Evolutionary conservation across 2,797 vertebrate species (phyloP).

Genomic region (Morus bassanus): DNA sequence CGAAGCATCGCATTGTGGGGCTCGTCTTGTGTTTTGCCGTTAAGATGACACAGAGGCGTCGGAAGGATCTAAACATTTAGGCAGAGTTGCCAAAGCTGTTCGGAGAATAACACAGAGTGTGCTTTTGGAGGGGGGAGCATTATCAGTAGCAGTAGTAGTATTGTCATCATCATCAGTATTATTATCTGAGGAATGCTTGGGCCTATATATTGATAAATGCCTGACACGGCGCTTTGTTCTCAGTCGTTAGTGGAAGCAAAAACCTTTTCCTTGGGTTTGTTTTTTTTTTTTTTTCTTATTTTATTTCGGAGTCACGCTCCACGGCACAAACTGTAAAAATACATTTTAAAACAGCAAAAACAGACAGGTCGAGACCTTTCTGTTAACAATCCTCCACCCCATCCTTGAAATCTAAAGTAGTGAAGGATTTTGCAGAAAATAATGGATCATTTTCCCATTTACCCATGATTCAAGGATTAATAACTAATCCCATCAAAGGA

Average conservation of each 20-base stretch:
- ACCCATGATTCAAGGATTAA: constrained; percentile 79
- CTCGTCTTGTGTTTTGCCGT: background rate
- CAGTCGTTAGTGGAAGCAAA: background rate
- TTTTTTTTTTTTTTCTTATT: too few species aligned
- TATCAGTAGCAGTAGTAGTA: too few species aligned
- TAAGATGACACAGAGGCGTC: fast-evolving
- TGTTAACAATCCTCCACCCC: background rate
- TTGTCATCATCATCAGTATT: too few species aligned
- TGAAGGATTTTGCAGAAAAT: constrained; percentile 69
- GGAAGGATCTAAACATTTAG: background rate
- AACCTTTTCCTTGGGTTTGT: background rate
- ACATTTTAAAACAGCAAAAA: background rate
- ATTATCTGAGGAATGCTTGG: background rate
- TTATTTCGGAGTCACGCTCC: background rate
- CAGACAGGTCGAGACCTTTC: background rate
- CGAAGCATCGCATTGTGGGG: background rate
- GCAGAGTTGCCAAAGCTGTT: background rate
- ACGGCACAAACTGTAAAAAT: background rate
- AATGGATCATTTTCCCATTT: constrained; percentile 83
- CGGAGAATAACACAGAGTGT: background rate
- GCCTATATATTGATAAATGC: fast-evolving
- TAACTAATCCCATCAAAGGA: constrained; percentile 86
- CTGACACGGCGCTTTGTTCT: background rate
- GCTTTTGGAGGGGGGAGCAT: background rate
- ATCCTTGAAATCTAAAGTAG: background rate